Evolutionary conservation across 2,888 invertebrate genomes (phyloP).

Genomic region (Epistrophe grossulariae): DNA sequence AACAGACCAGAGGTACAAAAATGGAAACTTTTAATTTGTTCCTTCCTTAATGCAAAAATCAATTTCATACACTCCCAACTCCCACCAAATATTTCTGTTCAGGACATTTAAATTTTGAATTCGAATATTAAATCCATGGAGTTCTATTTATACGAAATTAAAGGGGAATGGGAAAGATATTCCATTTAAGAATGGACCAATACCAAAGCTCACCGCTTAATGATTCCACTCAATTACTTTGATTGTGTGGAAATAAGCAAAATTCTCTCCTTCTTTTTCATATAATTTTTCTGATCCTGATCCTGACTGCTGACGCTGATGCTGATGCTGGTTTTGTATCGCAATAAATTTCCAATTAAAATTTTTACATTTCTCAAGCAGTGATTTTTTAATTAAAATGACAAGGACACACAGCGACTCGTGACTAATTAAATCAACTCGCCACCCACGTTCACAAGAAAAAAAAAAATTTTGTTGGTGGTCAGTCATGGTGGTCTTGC

Average conservation of each 20-base stretch:
- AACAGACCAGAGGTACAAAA: not conserved
- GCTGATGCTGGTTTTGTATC: constrained; percentile 42
- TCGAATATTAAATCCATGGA: constrained; percentile 8
- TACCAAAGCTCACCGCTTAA: not conserved
- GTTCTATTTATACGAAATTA: not conserved
- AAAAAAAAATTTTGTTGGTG: constrained; percentile 60
- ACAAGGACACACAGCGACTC: constrained; percentile 73
- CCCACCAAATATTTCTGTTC: constrained; percentile 11
- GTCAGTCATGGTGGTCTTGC: constrained; percentile 39
- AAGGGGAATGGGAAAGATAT: not conserved
- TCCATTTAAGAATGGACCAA: not conserved
- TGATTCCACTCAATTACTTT: constrained; percentile 53
- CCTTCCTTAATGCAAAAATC: constrained; percentile 20
- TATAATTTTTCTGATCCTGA: not conserved
- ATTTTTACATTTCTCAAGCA: constrained; percentile 59
- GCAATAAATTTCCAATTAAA: constrained; percentile 75
- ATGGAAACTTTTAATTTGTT: not conserved
- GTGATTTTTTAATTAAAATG: constrained; percentile 74
- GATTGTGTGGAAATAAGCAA: constrained; percentile 35
- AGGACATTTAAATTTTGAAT: constrained; percentile 48
- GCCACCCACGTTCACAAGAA: not conserved
- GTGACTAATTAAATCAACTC: constrained; percentile 76
- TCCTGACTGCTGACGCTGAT: constrained; percentile 6
- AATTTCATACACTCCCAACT: constrained; percentile 37
- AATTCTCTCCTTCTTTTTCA: not conserved